Base-by-base conservation (phyloP, 2,113 vertebrate species). In the Pollimyrus isidori region DNA sequence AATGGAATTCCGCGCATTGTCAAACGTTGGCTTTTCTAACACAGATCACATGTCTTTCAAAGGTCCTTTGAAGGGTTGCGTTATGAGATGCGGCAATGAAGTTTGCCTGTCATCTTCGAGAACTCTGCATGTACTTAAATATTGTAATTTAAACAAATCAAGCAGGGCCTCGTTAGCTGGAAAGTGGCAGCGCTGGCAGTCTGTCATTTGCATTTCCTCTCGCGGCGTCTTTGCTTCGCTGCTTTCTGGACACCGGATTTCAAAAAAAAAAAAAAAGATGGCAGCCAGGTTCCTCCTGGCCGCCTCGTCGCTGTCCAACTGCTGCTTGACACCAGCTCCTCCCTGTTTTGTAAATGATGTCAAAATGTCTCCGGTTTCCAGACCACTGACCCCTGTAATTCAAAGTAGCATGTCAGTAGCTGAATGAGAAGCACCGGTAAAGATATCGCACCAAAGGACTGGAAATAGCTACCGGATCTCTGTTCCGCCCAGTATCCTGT, bases 281-380 rank as follows among this genome's bases (percentile, higher is more conserved):
- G 9, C 39, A 21, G 23, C 11, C 42, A 48, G 82, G 82, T 10
- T 84, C 45, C 82, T n/a, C 39, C 2, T 15, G 0, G 21, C 9
- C 4, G n/a, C n/a, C 30, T 39, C 9, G 10, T 39, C n/a, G 26
- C 19, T 1, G 56, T 62, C 56, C 42, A 9, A 9, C 35, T 58
- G 39, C 53, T 21, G 39, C 19, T 45, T 23, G 39, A 56, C 19
- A 21, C 56, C 30, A 30, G 17, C 86, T 87, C 50, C 50, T 35
- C 86, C 86, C 49, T 45, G 19, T 49, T 87, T 87, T 39, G 15
- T 42, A 87, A 87, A 45, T 87, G 50, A 87, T 87, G 50, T 87
- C 86, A 62, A 56, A 87, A 58, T 62, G 53, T 84, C 35, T 17
- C 88, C 76, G 45, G 19, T 84, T 52, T 83, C 73, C 88, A 35